Conservation (phyloP, 2,797 vertebrate genomes). For the Phrynocephalus guinanensis region DNA sequence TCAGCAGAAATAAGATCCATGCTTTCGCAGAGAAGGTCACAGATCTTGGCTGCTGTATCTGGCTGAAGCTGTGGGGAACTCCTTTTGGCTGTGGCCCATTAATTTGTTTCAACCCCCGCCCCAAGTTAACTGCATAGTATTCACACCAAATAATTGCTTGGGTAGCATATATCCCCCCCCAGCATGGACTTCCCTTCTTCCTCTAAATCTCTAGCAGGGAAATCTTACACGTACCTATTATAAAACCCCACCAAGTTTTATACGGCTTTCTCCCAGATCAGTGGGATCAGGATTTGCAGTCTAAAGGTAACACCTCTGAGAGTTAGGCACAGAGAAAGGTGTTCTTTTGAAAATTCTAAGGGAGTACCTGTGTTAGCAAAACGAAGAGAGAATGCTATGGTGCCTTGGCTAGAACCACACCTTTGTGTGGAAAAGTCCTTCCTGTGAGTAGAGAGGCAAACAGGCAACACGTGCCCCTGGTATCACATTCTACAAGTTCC, state of each 20-base stretch:
- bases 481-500: too few species aligned
- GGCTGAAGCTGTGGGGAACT: constrained; percentile 60
- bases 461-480: too few species aligned
- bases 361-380: neutral
- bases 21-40: constrained; percentile 65
- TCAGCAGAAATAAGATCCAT: constrained; percentile 72
- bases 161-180: too few species aligned
- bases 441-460: neutral
- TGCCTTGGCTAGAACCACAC: too few species aligned
- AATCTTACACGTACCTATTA: neutral
- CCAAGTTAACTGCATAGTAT: too few species aligned
- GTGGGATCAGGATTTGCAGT: constrained; percentile 13
- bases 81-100: constrained; percentile 56
- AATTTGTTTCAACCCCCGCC: neutral
- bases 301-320: constrained; percentile 27
- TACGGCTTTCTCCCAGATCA: neutral
- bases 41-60: constrained; percentile 50
- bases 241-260: neutral
- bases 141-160: too few species aligned
- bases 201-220: too few species aligned
- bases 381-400: too few species aligned
- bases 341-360: constrained; percentile 51
- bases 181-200: too few species aligned
- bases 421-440: too few species aligned
- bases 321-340: constrained; percentile 30